Evolutionary conservation across 2,888 invertebrate species (phyloP), one percentile per base, ranked within the genome.

Genomic region (Heteromurus nitidus): DNA sequence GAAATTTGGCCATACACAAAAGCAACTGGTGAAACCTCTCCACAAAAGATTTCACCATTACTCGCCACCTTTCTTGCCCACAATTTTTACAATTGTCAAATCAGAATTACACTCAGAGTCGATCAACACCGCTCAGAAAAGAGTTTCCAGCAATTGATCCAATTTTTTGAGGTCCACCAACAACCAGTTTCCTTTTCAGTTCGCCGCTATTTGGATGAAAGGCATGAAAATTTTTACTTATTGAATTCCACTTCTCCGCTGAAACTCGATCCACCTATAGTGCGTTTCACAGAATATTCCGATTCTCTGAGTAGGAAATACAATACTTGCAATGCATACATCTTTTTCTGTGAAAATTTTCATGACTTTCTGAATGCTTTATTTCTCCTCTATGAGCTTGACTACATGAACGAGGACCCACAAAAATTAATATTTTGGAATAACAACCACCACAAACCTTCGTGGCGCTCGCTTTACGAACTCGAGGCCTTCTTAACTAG

Each of bases 291-390:
- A 36, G 36, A 9, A 36, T 36, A 9, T 36, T 36, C 36, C 5
- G 36, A 5, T 5, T 13, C 5, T 36, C 36, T 5, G 13, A 36
- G 3, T 28, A 26, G 26, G n/a, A 5, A 60, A 28, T 28, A 60
- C n/a, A 60, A 24, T 3, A 13, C 62, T 31, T 62, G 62, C 22
- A 31, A 20, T 16, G 5, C 28, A 3, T 36, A 62, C 20, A 5
- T 62, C 30, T 62, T 31, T n/a, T 62, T 62, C 20, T 26, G 30
- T 31, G 62, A 62, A n/a, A 31, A 30, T 62, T n/a, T n/a, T 16
- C n/a, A 11, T 1, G 62, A 62, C n/a, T 18, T 62, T 13, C 18
- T 7, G 5, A 62, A 62, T n/a, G n/a, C 3, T 16, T 3, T 11
- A 5, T n/a, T n/a, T n/a, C n/a, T 47, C n/a, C 47, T 47, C n/a